phyloP scores from a whole-genome alignment of 2,888 invertebrate genomes.

The Pterostichus madidus region DNA sequence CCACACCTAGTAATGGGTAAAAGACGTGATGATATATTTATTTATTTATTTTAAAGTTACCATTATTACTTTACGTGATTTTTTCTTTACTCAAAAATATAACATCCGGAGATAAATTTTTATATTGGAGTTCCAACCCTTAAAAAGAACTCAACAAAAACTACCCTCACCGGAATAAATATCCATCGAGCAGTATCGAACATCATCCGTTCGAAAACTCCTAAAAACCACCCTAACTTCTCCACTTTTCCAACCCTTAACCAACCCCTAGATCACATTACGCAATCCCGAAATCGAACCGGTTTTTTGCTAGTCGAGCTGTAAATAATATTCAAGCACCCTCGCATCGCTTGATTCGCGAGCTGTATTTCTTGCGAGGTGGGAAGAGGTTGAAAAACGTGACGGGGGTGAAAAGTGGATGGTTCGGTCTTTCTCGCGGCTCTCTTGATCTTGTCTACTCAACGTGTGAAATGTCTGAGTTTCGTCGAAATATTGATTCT shows the following conservation, averaged over 20 bases:
- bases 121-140: not conserved
- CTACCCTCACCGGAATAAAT: not conserved
- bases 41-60: too few relatives aligned
- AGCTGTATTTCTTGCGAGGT: not conserved
- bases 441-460: conserved; percentile 6
- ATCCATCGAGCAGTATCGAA: not conserved
- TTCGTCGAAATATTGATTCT: not conserved
- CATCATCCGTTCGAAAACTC: not conserved
- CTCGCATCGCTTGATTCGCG: not conserved
- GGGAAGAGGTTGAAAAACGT: not conserved
- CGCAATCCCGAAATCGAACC: conserved; percentile 9
- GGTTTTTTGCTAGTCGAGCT: not conserved
- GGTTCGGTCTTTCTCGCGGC: not conserved
- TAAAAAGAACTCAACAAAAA: conserved; percentile 2
- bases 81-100: too few relatives aligned
- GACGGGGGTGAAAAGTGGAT: conserved; percentile 13
- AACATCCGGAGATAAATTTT: too few relatives aligned
- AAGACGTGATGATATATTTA: too few relatives aligned
- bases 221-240: not conserved
- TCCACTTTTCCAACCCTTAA: not conserved
- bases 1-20: too few relatives aligned
- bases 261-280: not conserved
- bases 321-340: conserved; percentile 22
- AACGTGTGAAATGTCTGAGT: not conserved
- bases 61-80: too few relatives aligned